Percentiles rank a stretch among this genome's conserved stretches.
These are phyloP conservation scores for Sylvicola fuscatus DNA, from an alignment of 2,888 invertebrate genomes.

Conservation along the genomic window DNA sequence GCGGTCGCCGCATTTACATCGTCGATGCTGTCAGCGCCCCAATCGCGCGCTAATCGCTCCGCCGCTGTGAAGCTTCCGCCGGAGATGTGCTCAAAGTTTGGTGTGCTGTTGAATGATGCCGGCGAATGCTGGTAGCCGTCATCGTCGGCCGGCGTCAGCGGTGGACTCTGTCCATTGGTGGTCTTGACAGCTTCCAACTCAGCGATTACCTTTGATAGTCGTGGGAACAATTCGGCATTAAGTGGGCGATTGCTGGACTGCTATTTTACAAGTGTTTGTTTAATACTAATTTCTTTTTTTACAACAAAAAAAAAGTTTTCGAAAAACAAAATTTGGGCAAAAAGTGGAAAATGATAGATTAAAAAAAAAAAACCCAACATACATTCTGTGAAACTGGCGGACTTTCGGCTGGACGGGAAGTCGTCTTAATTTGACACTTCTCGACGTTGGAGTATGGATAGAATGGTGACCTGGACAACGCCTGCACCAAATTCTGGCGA, in stretches of 20 bases:
- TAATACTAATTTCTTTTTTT: conserved; percentile 1
- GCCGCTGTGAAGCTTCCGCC: background rate
- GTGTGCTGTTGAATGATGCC: background rate
- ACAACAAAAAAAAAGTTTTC: background rate
- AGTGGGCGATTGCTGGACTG: conserved; percentile 33
- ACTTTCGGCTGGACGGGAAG: conserved; percentile 3
- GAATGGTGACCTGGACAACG: conserved; percentile 72
- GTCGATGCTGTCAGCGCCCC: conserved; percentile 37
- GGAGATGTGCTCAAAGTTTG: background rate
- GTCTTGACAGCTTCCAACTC: conserved; percentile 22
- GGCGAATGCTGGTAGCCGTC: conserved; percentile 3
- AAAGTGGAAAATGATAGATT: background rate
- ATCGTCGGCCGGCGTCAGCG: conserved; percentile 3
- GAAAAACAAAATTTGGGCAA: background rate
- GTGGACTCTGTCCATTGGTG: conserved; percentile 7
- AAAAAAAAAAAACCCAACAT: conserved; percentile 4
- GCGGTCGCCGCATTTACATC: conserved; percentile 72
- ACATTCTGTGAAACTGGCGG: conserved; percentile 1
- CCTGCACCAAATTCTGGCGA: conserved; percentile 72
- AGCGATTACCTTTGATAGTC: conserved; percentile 48
- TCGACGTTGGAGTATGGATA: conserved; percentile 34
- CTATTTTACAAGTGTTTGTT: conserved; percentile 10
- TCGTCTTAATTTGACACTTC: conserved; percentile 4
- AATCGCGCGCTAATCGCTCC: conserved; percentile 17
- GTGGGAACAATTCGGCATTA: conserved; percentile 66